Base-by-base conservation (phyloP, 2,797 vertebrate genomes). In the Enteromius afrohamiltoni region DNA sequence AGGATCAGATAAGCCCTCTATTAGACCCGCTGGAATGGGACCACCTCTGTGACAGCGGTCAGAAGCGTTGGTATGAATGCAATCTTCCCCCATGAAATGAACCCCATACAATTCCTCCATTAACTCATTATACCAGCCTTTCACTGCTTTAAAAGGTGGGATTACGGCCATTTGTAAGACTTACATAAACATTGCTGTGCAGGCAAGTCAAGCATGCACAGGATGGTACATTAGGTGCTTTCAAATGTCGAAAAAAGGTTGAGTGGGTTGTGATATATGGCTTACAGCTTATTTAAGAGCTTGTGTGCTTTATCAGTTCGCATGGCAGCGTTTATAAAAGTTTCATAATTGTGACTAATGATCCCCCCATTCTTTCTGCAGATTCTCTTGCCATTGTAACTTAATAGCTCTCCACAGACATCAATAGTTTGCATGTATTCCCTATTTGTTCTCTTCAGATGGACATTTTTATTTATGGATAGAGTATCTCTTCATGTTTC, bases 1-100 rank as follows among this genome's bases (percentile, higher is more conserved):
- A 45, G 83, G 60, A 90, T 85, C 84, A 84, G 87, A 86, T 87
- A 87, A 87, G 71, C 68, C 85, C 71, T 85, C 84, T 85, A 88
- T 86, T 88, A 83, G 68, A 53, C 79, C 55, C 1, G 40, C 80
- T 75, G 75, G 49, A 82, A 76, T 42, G 65, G 79, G 85, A 88
- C 83, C 85, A 85, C 86, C 82, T 80, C 76, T 34, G 79, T 73
- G 69, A 80, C 71, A 68, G 82, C 4, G 29, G 14, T 29, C 81
- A 42, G 60, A 62, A 62, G 17, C 23, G 3, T 42, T 21, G 67
- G 70, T 67, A 79, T 80, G 80, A 83, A 83, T 55, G 45, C 79
- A 86, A 76, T 86, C 75, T 76, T 60, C 69, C 53, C 31, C 2
- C 73, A n/a, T 42, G 68, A 77, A 77, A 83, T 74, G 71, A 77